Evolutionary conservation across 2,113 vertebrate species (phyloP), one percentile per base, ranked within the genome.

Genomic region (Chaetura pelagica): DNA sequence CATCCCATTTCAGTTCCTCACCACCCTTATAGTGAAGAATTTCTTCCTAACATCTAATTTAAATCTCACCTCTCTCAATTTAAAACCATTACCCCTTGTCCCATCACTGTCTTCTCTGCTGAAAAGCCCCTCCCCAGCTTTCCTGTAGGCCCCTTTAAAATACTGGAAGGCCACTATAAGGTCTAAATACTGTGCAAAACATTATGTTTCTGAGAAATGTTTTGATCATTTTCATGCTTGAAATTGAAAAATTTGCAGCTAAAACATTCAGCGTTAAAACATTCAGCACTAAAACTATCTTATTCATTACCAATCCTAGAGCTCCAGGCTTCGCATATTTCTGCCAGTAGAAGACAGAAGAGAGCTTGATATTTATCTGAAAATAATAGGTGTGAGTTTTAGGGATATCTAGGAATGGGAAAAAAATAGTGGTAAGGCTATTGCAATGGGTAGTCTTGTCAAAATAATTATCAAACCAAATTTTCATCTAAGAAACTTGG

Each of bases 381-480:
- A 85, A 84, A 88, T 92, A 93, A 15, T 76, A 89, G n/a, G 30
- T 79, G 34, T 69, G 86, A 58, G n/a, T 79, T 79, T 94, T 90
- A 62, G 74, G 20, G 46, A 76, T 86, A 74, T 77, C 29, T 73
- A 81, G 55, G 42, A 75, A 94, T 48, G 20, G 14, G 34, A 85
- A 30, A 85, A 30, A 90, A 84, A 30, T 49, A 87, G 49, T 19
- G 32, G 10, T 46, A 91, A 74, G 44, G 29, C 40, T 57, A 27
- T 48, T 38, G 67, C 21, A 19, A 63, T 27, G 32, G 68, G 71
- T 49, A 94, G 54, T 35, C 77, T 59, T 76, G 83, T 92, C 81
- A 95, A 93, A 95, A 96, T 94, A 97, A 91, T 85, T 46, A 75
- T 67, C 66, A 71, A 72, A 51, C 34, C 68, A 94, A 95, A 89